Evolutionary conservation across 2,888 invertebrate species (phyloP), one percentile per base, ranked within the genome.

Genomic region (Eledone cirrhosa): DNA sequence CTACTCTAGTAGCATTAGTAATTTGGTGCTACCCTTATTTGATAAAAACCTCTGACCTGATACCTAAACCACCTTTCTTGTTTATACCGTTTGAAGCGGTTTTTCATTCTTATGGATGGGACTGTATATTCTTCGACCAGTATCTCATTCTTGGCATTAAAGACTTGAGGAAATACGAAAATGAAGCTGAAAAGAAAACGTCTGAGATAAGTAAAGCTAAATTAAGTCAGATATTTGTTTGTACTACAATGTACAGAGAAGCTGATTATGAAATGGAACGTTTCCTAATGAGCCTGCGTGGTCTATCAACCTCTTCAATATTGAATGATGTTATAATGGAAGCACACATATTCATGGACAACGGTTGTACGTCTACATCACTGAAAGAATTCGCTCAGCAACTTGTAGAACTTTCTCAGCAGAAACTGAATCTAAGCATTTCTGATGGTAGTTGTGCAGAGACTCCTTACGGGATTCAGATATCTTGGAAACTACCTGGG

Each of bases 191-290:
- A 14, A 16, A 0, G n/a, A 13, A 7, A 27, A 29, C 14, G 8
- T 27, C n/a, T 1, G 3, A 48, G 2, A 5, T 65, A 22, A 14
- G 48, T 8, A 8, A 67, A 7, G 16, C n/a, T 8, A 77, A 77
- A 53, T 31, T 69, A 75, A 84, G 79, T 24, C 77, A 85, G 22
- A 82, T 87, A 5, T 87, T 85, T 74, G 81, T 87, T 27, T 87
- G 87, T 63, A 87, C 87, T 2, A 87, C 87, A 2, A 87, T 87
- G 87, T 87, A 86, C 77, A 82, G 86, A n/a, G 87, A 87, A 78
- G 85, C 87, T 0, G 85, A 87, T 48, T 84, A 85, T 69, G 87
- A 87, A 79, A 87, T 87, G 87, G 84, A 83, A 53, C 79, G 86
- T 22, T 82, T 87, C 4, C 77, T 87, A 14, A 33, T 80, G 31